Evolutionary conservation across 2,797 vertebrate species (phyloP).

Genomic region (Cetoscarus ocellatus): DNA sequence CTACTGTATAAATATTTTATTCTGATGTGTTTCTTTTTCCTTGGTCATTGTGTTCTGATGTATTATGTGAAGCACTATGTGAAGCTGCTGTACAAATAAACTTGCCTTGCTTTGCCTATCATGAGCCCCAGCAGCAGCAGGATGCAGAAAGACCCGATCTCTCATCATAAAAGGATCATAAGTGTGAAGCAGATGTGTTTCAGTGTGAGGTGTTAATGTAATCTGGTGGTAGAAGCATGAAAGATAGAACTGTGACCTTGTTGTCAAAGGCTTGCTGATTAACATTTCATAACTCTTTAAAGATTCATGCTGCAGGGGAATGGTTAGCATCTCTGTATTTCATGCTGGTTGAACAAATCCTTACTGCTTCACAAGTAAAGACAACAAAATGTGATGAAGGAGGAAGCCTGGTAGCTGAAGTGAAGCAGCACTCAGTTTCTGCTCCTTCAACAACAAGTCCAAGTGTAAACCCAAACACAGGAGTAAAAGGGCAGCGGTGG

Average conservation of each 20-base stretch:
- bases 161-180: not conserved
- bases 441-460: not conserved
- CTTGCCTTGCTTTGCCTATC: not conserved
- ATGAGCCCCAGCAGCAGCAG: not conserved
- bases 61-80: too few species aligned
- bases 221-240: not conserved
- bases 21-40: too few species aligned
- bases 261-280: not conserved
- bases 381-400: not conserved
- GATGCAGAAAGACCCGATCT: not conserved
- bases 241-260: not conserved
- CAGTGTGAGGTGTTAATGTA: not conserved
- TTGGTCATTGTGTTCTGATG: too few species aligned
- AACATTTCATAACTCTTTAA: constrained; percentile 15
- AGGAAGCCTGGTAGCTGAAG: not conserved
- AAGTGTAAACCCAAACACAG: not conserved
- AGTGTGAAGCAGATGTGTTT: not conserved
- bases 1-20: too few species aligned
- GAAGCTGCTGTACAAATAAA: not conserved
- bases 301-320: constrained; percentile 4
- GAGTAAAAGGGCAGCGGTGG: not conserved
- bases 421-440: not conserved
- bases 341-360: not conserved
- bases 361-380: not conserved
- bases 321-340: not conserved